Conservation (phyloP, 1,140 invertebrate species). For the Adoxophyes honmai region DNA sequence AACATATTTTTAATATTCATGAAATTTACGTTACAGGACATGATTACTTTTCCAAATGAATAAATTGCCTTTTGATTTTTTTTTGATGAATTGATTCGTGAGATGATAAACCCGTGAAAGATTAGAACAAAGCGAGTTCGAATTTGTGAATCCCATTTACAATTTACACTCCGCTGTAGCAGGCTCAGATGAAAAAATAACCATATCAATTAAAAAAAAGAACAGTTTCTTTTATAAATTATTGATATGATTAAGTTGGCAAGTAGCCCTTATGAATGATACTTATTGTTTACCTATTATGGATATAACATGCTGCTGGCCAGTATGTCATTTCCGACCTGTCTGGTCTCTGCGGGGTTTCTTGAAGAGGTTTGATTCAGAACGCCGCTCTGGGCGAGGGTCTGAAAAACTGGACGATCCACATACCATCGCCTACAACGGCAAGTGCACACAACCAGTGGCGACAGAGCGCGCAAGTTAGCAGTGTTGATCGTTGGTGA, state of each 20-base stretch:
- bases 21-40: conserved; percentile 1
- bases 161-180: not conserved
- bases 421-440: conserved; percentile 75
- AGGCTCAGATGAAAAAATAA: conserved; percentile 38
- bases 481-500: conserved; percentile 70
- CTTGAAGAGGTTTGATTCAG: conserved; percentile 61
- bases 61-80: not conserved
- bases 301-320: conserved; percentile 65
- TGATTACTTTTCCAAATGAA: conserved; percentile 2
- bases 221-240: conserved; percentile 24
- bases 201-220: conserved; percentile 36
- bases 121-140: not conserved
- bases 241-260: conserved; percentile 52
- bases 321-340: conserved; percentile 67
- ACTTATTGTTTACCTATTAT: conserved; percentile 75
- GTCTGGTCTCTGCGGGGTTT: conserved; percentile 59
- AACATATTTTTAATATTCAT: conserved; percentile 29
- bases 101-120: not conserved
- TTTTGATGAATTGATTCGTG: not conserved
- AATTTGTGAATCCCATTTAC: not conserved
- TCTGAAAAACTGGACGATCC: conserved; percentile 77
- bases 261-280: conserved; percentile 72
- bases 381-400: conserved; percentile 67
- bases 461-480: conserved; percentile 49
- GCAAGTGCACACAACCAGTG: conserved; percentile 65